Base-by-base conservation (phyloP, 2,888 invertebrate species). In the Villa cingulata region DNA sequence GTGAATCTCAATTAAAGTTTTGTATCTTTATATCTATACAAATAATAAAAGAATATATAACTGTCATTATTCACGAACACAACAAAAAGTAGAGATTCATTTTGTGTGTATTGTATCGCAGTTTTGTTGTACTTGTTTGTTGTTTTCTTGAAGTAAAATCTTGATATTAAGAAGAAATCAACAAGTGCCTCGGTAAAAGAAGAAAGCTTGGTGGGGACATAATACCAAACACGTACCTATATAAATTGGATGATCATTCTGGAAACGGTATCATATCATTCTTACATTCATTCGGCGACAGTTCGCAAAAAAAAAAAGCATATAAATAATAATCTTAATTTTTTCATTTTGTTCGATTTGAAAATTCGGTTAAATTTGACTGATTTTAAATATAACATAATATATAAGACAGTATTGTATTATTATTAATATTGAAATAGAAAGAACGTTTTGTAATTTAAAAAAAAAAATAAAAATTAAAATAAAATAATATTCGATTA, bases 191-290 rank as follows among this genome's bases (percentile, higher is more conserved):
- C n/a, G n/a, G n/a, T n/a, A n/a, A n/a, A 45, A 43, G 47, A 49
- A 51, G 51, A 51, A 48, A 49, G 43, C 45, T 53, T 55, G 55
- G 55, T 56, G 55, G 53, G 57, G 56, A 44, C n/a, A 46, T 50
- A 45, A 48, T 53, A 47, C 53, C 50, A 52, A 54, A 52, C 51
- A 54, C 48, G 51, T 59, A 60, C 62, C 62, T 68, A 69, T 69
- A 69, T 70, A 70, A 70, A 69, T 68, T 70, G 69, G 62, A 57
- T 62, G 62, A 61, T 59, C 63, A 61, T 60, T 65, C 64, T 65
- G 65, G 63, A 69, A 70, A 66, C 65, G 63, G 66, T 70, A 70
- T 69, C 70, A 70, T 64, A 69, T 69, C 70, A 69, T 69, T 69
- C 70, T 69, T 68, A 61, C 59, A 62, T 67, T 63, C 62, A 64